Percentiles rank a stretch among this genome's conserved stretches.
These are phyloP conservation scores for Cryptus armator DNA, from an alignment of 2,888 invertebrate genomes.

Conservation along the genomic window DNA sequence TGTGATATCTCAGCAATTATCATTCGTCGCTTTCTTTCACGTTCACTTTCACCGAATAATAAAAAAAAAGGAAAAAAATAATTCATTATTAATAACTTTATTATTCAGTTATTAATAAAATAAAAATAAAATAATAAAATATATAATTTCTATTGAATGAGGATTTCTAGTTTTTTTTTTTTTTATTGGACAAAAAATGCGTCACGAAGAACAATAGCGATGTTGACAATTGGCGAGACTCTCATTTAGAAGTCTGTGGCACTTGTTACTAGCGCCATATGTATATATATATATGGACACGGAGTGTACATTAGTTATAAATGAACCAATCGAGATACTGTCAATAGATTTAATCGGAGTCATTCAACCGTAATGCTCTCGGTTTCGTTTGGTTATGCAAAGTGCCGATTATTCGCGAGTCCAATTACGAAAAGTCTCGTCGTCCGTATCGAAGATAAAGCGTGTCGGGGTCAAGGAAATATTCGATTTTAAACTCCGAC, in stretches of 20 bases:
- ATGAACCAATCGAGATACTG: slow-evolving; percentile 16
- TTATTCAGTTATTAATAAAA: too few relatives aligned
- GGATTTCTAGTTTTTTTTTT: background rate
- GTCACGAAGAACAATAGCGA: too few relatives aligned
- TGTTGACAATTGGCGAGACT: background rate
- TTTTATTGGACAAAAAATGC: too few relatives aligned
- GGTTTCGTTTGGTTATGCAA: background rate
- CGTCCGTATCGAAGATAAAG: background rate
- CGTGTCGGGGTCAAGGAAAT: background rate
- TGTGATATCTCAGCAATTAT: too few relatives aligned
- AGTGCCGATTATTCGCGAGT: background rate
- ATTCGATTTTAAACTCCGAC: background rate
- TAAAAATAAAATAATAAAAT: background rate
- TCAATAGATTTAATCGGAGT: slow-evolving; percentile 18
- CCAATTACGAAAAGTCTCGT: background rate
- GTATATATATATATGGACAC: background rate
- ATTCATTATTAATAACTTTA: too few relatives aligned
- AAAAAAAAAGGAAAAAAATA: too few relatives aligned
- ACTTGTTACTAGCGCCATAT: background rate
- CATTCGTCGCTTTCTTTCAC: too few relatives aligned
- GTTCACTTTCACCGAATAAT: too few relatives aligned
- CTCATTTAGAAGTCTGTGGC: slow-evolving; percentile 42
- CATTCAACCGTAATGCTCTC: slow-evolving; percentile 4
- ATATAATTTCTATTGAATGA: background rate
- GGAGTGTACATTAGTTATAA: slow-evolving; percentile 6